A percentile compares a stretch with the other conserved stretches of the same genome.
Evolutionary conservation across 2,888 invertebrate species (phyloP).

Genomic region (Crematogaster levior): DNA sequence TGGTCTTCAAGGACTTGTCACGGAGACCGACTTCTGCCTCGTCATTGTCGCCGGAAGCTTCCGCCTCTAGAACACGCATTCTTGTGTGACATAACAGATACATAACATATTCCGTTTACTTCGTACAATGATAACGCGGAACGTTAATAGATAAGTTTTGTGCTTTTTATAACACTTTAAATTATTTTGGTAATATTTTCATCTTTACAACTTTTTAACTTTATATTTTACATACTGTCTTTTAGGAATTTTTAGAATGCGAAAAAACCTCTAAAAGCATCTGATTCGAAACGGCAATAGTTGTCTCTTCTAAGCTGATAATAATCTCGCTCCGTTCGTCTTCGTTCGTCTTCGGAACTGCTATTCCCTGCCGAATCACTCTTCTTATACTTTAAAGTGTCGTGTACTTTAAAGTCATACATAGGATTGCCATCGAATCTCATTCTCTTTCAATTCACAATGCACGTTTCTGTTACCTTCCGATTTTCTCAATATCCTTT

Average conservation of each 20-base stretch:
- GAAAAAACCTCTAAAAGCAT: background rate
- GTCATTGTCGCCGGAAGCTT: slow-evolving; percentile 72
- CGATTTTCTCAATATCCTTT: slow-evolving; percentile 45
- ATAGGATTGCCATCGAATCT: background rate
- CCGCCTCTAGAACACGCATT: slow-evolving; percentile 55
- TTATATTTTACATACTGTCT: background rate
- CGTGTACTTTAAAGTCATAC: background rate
- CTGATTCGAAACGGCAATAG: slow-evolving; percentile 7
- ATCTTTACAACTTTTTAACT: background rate
- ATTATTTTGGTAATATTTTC: background rate
- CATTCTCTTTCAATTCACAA: background rate
- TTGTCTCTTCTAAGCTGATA: slow-evolving; percentile 7
- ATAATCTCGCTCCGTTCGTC: slow-evolving; percentile 39
- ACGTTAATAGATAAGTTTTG: slow-evolving; percentile 3
- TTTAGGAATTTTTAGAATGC: background rate
- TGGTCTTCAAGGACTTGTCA: slow-evolving; percentile 59
- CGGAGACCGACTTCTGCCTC: slow-evolving; percentile 50
- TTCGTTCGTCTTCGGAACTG: slow-evolving; percentile 60
- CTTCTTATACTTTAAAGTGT: slow-evolving; percentile 25
- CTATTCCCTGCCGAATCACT: slow-evolving; percentile 59
- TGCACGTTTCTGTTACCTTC: slow-evolving; percentile 32
- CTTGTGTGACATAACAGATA: slow-evolving; percentile 39
- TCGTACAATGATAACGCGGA: slow-evolving; percentile 7
- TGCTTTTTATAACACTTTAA: background rate
- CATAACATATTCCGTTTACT: slow-evolving; percentile 34